Evolutionary conservation across 2,113 vertebrate species (phyloP), one percentile per base, ranked within the genome.

Genomic region (Donacobius atricapilla): DNA sequence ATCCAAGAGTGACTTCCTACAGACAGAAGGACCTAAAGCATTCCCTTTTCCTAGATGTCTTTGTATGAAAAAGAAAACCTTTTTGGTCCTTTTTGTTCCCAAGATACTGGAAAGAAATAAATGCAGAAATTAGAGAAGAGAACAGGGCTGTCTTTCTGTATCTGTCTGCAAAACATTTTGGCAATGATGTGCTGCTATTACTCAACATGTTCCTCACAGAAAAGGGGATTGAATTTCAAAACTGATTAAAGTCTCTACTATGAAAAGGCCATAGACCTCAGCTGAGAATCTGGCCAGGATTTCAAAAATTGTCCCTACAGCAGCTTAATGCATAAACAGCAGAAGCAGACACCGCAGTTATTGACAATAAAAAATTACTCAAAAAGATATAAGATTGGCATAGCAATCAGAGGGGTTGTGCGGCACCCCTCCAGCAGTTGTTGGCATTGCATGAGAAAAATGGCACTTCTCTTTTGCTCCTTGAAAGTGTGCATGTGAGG

Each of bases 191-290:
- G 39, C 69, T 92, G 83, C 68, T 88, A 25, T 95, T 91, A 94
- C 71, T 92, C 93, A 95, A 90, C 90, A 88, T 63, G 70, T 81
- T 93, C 66, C 42, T 95, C 16, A 3, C 39, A 63, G 87, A 87
- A 79, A 33, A 83, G 31, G 42, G 31, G 54, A 42, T 50, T 44
- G 54, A 80, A 85, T 66, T 91, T 96, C 73, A 91, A 91, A 95
- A 73, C 63, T 70, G 45, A 83, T 91, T 83, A 77, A 94, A 70
- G 63, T 51, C 30, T 57, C 78, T 66, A 30, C 54, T 88, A 20
- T 66, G 63, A 90, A 91, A 88, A 93, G 78, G 63, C 82, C 85
- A 83, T 12, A 65, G 82, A 94, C 33, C 54, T 24, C 66, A 91
- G 63, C 58, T 83, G 57, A 73, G 35, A 93, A 93, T 61, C 63